Evolutionary conservation across 2,113 vertebrate species (phyloP), one percentile per base, ranked within the genome.

Genomic region (Hippocampus barbouri): DNA sequence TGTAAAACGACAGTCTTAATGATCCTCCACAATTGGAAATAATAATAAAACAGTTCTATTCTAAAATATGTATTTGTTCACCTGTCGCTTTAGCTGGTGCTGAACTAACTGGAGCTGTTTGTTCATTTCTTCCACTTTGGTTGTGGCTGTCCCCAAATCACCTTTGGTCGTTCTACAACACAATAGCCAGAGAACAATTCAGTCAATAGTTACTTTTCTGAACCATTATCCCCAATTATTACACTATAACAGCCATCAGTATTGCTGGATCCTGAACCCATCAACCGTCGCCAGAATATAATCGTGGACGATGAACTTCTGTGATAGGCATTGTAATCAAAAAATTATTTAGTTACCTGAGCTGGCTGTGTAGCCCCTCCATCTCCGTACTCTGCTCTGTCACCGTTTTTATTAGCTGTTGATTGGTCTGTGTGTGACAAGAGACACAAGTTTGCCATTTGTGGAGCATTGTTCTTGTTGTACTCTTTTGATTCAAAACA

Each of bases 71-170:
- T 4, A 25, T 45, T 23, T 41, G n/a, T 86, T 72, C 91, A 98
- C 96, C 93, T 89, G 92, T 86, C 90, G 94, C 66, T 94, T 89
- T 75, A 96, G 75, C 14, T 95, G 92, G n/a, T 83, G 89, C 80
- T 94, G 93, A 76, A 95, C 78, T 49, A 75, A 91, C 83, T 95
- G 92, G 41, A 90, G 74, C 66, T 94, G 53, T 71, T 85, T 93
- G 54, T 87, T 94, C 91, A 95, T 92, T 88, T 97, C 95, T 67
- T 94, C 94, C 77, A 94, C 90, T 82, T 95, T 96, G 30, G 88
- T 82, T 34, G 87, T 89, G 81, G 95, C 92, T 18, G 85, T 87
- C 83, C 94, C 92, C 69, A 93, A 82, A 66, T 98, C 94, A 79
- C 85, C 76, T 85, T 95, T 98, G 62, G 94, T 75, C 86, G 94